These are phyloP conservation scores for Macrophya alboannulata DNA, from an alignment of 2,888 invertebrate species.

Conservation along the genomic window DNA sequence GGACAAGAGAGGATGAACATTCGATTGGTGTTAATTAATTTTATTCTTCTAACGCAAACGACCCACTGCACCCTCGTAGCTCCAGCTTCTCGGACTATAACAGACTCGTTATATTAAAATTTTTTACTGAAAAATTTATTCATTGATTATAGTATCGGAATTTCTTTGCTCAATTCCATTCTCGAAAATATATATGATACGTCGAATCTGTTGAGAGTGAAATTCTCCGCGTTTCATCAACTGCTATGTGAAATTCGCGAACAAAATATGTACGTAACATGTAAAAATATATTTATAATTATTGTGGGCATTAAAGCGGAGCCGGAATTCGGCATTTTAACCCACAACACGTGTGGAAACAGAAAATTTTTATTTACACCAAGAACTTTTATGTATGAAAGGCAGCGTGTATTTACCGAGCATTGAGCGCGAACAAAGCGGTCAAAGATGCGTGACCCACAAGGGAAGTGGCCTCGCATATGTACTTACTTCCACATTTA, in stretches of 20 bases:
- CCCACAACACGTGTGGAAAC: neutral
- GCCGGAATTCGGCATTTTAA: neutral
- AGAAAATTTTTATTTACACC: neutral
- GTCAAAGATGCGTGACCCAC: conserved; percentile 52
- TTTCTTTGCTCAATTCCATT: too few relatives aligned
- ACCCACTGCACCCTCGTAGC: neutral
- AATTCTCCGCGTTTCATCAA: neutral
- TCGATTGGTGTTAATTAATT: conserved; percentile 50
- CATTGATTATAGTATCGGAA: neutral
- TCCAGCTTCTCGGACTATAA: neutral
- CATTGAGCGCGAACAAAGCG: conserved; percentile 54
- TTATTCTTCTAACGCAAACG: conserved; percentile 2
- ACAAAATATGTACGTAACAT: neutral
- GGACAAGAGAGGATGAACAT: neutral
- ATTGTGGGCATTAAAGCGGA: neutral
- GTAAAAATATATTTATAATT: neutral
- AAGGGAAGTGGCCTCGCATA: conserved; percentile 45
- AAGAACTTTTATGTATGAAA: conserved; percentile 29
- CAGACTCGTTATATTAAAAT: neutral
- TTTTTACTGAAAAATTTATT: neutral
- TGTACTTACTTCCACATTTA: neutral
- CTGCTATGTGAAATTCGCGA: neutral
- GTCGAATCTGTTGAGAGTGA: neutral
- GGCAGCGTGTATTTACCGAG: conserved; percentile 42
- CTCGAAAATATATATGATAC: too few relatives aligned